Evolutionary conservation across 2,888 invertebrate species (phyloP), one percentile per base, ranked within the genome.

Genomic region (Abrostola tripartita): DNA sequence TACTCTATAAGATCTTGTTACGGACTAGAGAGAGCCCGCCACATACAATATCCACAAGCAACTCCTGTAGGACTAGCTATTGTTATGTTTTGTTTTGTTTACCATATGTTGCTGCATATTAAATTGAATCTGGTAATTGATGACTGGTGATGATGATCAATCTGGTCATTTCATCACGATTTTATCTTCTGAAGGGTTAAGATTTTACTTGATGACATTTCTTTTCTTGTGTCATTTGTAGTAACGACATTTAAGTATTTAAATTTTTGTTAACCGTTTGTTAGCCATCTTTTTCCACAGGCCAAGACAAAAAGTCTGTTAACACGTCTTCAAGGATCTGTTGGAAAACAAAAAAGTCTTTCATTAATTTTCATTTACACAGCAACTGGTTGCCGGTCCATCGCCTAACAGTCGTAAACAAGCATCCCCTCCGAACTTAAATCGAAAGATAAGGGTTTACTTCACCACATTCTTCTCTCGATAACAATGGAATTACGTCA

Each of bases 51-150:
- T 74, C 68, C 55, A 53, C 50, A 60, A 35, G 59, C 50, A 57
- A 61, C 57, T 74, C 61, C 44, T 68, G 44, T 47, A 70, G 51
- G 60, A 65, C 52, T 58, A 59, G 66, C 68, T 55, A 62, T 68
- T 77, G 62, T 67, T 71, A 67, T 74, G 70, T 70, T 71, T 80
- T 68, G 78, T 61, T 66, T 68, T 61, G 53, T 67, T 55, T 56
- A 63, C 69, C 71, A 71, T 65, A 74, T 65, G 54, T 59, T 65
- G 55, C 53, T 52, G 38, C 52, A 69, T 65, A 68, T 68, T 71
- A 50, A 59, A 76, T 56, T 55, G 24, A 61, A 61, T 64, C 49
- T 40, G 47, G 42, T 70, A 71, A 64, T 60, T 67, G 62, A 66
- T 71, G n/a, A n/a, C n/a, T n/a, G n/a, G n/a, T n/a, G n/a, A n/a